These are phyloP conservation scores for Leptinotarsa rubiginosa DNA, from an alignment of 2,888 invertebrate species.

Conservation along the genomic window DNA sequence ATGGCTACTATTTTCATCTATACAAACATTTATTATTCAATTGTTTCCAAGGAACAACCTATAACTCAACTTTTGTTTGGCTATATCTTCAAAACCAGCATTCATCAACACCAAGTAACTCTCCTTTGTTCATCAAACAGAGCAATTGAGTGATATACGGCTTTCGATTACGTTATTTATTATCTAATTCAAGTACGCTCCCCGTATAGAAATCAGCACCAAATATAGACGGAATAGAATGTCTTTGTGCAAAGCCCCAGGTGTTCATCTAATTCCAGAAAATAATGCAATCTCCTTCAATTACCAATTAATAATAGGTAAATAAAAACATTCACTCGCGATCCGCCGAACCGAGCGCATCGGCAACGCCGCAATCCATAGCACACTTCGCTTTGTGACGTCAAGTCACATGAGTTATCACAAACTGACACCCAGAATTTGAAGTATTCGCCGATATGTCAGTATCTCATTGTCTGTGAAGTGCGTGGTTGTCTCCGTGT, in stretches of 20 bases:
- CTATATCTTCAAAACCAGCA: no score
- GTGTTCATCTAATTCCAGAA: conserved; percentile 28
- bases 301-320: conserved; percentile 1
- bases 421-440: conserved; percentile 58
- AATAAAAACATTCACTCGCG: conserved; percentile 9
- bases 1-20: no score
- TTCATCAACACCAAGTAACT: no score
- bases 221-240: conserved; percentile 35
- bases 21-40: no score
- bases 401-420: conserved; percentile 65
- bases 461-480: conserved; percentile 56
- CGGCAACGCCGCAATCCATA: conserved; percentile 30
- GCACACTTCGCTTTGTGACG: conserved; percentile 55
- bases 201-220: conserved; percentile 17
- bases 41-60: no score
- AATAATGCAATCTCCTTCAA: conserved; percentile 5
- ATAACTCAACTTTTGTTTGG: no score
- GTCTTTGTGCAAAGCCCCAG: conserved; percentile 28
- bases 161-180: not conserved
- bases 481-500: conserved; percentile 30
- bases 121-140: no score
- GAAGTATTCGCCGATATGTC: conserved; percentile 62
- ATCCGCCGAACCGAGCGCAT: conserved; percentile 6
- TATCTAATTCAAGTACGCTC: conserved; percentile 3
- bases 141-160: not conserved